Percentiles rank a stretch among this genome's conserved stretches.
phyloP scores from a whole-genome alignment of 1,140 invertebrate species.

The Globodera rostochiensis region DNA sequence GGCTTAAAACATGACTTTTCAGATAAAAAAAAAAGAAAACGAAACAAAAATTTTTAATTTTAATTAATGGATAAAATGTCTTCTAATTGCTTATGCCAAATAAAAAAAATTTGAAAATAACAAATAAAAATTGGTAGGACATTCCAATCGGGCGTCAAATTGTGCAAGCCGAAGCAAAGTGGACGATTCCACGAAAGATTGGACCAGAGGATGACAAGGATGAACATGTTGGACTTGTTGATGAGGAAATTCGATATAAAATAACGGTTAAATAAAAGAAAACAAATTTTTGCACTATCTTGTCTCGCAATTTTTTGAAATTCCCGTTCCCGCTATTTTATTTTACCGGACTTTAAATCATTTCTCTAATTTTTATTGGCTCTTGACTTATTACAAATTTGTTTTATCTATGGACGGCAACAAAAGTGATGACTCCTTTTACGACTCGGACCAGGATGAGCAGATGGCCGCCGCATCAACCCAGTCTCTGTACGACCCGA shows the following conservation, averaged over 20 bases:
- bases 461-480: constrained; percentile 1
- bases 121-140: neutral
- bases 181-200: neutral
- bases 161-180: neutral
- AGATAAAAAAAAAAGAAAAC: too few relatives aligned
- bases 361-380: too few relatives aligned
- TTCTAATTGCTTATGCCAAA: too few relatives aligned
- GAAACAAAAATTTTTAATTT: too few relatives aligned
- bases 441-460: constrained; percentile 18
- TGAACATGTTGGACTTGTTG: too few relatives aligned
- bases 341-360: too few relatives aligned
- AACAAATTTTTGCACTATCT: too few relatives aligned
- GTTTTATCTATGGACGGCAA: constrained; percentile 12
- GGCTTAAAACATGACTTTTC: neutral
- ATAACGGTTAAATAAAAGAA: neutral
- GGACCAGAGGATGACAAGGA: neutral
- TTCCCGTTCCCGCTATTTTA: too few relatives aligned
- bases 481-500: constrained; percentile 13
- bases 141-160: constrained; percentile 14
- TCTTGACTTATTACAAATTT: neutral
- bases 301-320: too few relatives aligned
- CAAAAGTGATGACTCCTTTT: constrained; percentile 21
- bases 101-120: too few relatives aligned
- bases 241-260: constrained; percentile 16
- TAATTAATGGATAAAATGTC: too few relatives aligned